Evolutionary conservation across 1,140 invertebrate genomes (phyloP).

Genomic region (Lepidurus arcticus): DNA sequence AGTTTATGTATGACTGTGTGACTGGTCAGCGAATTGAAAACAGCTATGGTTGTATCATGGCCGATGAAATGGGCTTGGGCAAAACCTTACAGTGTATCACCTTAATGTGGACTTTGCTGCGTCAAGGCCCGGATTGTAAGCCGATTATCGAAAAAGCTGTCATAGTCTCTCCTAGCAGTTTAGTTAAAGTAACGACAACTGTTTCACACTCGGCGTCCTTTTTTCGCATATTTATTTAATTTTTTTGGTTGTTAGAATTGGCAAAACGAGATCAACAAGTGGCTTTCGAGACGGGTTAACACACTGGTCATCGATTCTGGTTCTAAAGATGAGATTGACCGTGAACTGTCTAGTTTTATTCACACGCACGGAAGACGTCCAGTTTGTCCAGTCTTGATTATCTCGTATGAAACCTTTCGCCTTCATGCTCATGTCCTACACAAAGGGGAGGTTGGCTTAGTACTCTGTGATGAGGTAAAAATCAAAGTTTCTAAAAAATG

Average conservation of each 20-base stretch:
- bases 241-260: constrained; percentile 64
- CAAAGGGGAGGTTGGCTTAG: constrained; percentile 84
- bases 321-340: constrained; percentile 79
- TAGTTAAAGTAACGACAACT: constrained; percentile 67
- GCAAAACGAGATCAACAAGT: constrained; percentile 98
- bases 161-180: constrained; percentile 91
- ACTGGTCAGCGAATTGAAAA: constrained; percentile 82
- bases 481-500: constrained; percentile 32
- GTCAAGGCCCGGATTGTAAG: constrained; percentile 60
- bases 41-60: constrained; percentile 95
- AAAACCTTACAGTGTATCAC: constrained; percentile 99
- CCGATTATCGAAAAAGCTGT: constrained; percentile 68
- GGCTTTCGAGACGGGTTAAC: constrained; percentile 78
- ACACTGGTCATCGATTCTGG: constrained; percentile 87
- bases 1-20: constrained; percentile 99
- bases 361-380: constrained; percentile 55
- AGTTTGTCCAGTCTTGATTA: constrained; percentile 86
- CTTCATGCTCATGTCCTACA: constrained; percentile 84
- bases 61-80: constrained; percentile 95
- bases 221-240: constrained; percentile 23
- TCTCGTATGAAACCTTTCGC: constrained; percentile 98
- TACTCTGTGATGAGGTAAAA: constrained; percentile 89
- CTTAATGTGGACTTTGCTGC: constrained; percentile 87
- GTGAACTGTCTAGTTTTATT: constrained; percentile 67
- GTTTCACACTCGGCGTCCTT: background rate